Evolutionary conservation across 2,113 vertebrate species (phyloP).

Genomic region (Pseudolaguvia tuberculata): DNA sequence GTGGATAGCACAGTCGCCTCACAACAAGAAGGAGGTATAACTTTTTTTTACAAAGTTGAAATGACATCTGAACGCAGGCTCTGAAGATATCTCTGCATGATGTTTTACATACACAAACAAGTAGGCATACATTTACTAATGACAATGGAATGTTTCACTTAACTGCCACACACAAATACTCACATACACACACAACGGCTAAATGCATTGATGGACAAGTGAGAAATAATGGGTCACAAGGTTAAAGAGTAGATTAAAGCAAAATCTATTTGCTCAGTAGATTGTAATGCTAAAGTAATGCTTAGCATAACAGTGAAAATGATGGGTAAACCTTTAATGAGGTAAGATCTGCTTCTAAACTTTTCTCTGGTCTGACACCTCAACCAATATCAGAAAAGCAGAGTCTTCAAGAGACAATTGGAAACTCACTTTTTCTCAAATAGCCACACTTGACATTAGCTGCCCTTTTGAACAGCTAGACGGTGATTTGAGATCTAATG

Average conservation of each 20-base stretch:
- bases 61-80: constrained; percentile 29
- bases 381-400: no score
- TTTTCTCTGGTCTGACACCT: no score
- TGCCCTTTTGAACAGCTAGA: no score
- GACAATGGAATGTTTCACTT: constrained; percentile 19
- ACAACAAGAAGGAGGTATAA: no score
- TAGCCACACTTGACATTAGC: no score
- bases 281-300: not conserved
- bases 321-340: no score
- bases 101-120: constrained; percentile 20
- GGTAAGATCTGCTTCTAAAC: no score
- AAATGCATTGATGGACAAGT: constrained; percentile 1
- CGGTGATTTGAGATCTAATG: no score
- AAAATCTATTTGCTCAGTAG: not conserved
- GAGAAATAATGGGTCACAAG: not conserved
- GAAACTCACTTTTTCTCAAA: no score
- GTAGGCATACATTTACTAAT: constrained; percentile 15
- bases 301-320: not conserved
- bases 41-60: constrained; percentile 14
- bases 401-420: no score
- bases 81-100: not conserved
- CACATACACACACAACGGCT: constrained; percentile 1
- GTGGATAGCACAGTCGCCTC: no score
- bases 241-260: not conserved
- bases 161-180: constrained; percentile 20